Evolutionary conservation across 2,888 invertebrate genomes (phyloP).

Genomic region (Eilema sororculum): DNA sequence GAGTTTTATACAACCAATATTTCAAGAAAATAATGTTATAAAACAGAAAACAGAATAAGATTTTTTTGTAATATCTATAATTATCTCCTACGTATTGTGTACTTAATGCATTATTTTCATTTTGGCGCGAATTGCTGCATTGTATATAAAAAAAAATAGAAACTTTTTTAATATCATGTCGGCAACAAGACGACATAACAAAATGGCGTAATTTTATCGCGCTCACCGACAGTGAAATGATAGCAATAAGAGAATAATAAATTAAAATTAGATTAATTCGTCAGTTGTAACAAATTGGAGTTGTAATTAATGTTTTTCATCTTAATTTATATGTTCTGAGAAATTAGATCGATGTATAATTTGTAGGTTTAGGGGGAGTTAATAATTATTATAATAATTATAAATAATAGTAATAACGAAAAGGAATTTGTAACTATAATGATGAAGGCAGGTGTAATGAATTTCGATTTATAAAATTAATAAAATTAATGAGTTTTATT

Average conservation of each 20-base stretch:
- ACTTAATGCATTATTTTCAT: slow-evolving; percentile 41
- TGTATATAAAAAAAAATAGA: slow-evolving; percentile 62
- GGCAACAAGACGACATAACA: slow-evolving; percentile 58
- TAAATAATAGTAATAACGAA: slow-evolving; percentile 77
- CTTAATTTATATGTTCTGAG: slow-evolving; percentile 78
- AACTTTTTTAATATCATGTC: slow-evolving; percentile 47
- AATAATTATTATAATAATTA: slow-evolving; percentile 73
- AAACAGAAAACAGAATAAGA: not conserved
- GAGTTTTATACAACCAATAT: not conserved
- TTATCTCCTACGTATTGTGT: slow-evolving; percentile 29
- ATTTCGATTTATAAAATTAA: slow-evolving; percentile 87
- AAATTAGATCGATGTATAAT: slow-evolving; percentile 79
- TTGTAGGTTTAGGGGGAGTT: slow-evolving; percentile 79
- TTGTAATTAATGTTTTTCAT: slow-evolving; percentile 76
- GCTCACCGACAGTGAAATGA: slow-evolving; percentile 59
- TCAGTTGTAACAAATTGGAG: slow-evolving; percentile 63
- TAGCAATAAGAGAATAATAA: slow-evolving; percentile 77
- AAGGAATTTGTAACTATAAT: slow-evolving; percentile 86
- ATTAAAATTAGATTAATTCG: slow-evolving; percentile 59
- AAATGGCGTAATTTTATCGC: slow-evolving; percentile 43
- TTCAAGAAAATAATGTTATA: not conserved
- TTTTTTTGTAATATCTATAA: not conserved
- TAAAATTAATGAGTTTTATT: slow-evolving; percentile 86
- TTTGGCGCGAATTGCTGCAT: slow-evolving; percentile 41
- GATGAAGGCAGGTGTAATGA: slow-evolving; percentile 81